Evolutionary conservation across 2,888 invertebrate genomes (phyloP).

Genomic region (Nebria salina): DNA sequence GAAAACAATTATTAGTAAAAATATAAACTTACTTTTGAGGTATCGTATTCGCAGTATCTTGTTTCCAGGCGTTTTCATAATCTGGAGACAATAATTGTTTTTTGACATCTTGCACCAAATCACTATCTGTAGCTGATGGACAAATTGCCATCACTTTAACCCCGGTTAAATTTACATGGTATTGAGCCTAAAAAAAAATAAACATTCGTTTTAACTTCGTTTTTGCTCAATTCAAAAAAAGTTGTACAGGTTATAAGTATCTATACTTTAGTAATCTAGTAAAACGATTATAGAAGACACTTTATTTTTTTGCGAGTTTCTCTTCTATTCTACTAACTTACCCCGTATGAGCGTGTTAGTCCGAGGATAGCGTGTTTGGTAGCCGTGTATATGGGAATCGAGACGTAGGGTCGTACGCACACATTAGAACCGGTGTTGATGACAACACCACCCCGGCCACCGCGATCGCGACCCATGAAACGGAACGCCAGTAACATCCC

Average conservation of each 20-base stretch:
- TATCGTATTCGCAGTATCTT: conserved; percentile 71
- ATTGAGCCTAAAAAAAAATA: conserved; percentile 68
- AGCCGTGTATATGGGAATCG: conserved; percentile 80
- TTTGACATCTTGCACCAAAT: conserved; percentile 73
- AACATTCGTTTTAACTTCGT: background rate
- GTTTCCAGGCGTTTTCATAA: conserved; percentile 78
- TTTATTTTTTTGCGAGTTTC: background rate
- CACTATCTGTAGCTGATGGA: conserved; percentile 75
- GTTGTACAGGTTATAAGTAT: no score
- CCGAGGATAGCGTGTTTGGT: conserved; percentile 81
- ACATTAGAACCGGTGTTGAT: conserved; percentile 81
- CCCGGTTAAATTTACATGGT: conserved; percentile 77
- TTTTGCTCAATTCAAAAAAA: background rate
- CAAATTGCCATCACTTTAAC: conserved; percentile 77
- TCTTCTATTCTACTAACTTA: conserved; percentile 57
- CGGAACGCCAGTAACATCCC: conserved; percentile 79
- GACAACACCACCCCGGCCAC: conserved; percentile 79
- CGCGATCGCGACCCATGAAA: conserved; percentile 79
- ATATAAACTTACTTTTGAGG: conserved; percentile 69
- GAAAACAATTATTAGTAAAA: background rate
- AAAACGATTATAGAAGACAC: background rate
- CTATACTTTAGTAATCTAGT: no score
- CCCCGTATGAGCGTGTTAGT: conserved; percentile 78
- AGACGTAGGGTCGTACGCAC: conserved; percentile 74
- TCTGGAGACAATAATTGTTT: conserved; percentile 77